Evolutionary conservation across 2,888 invertebrate genomes (phyloP).

Genomic region (Cheilosia scutellata): DNA sequence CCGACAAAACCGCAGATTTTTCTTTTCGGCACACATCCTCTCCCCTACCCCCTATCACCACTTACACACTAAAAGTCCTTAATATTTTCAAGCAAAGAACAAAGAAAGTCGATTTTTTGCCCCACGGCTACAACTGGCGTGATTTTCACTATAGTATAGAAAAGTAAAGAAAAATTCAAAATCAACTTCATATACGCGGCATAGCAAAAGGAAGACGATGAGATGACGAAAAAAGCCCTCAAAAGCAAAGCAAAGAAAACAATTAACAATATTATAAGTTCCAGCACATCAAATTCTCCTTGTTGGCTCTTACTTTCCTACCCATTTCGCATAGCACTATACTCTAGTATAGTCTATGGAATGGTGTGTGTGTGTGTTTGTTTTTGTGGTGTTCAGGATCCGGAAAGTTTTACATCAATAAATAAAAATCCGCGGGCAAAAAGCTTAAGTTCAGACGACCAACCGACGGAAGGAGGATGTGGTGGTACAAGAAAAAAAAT

Average conservation of each 20-base stretch:
- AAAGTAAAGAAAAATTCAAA: slow-evolving; percentile 29
- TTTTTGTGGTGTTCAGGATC: slow-evolving; percentile 46
- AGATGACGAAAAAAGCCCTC: slow-evolving; percentile 5
- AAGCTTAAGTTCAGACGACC: slow-evolving; percentile 49
- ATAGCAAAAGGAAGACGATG: slow-evolving; percentile 4
- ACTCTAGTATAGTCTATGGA: neutral
- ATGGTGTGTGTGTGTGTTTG: neutral
- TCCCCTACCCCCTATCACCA: too few species aligned
- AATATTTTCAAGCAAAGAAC: slow-evolving; percentile 21
- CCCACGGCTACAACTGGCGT: slow-evolving; percentile 42
- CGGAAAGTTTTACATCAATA: slow-evolving; percentile 74
- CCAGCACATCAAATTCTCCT: slow-evolving; percentile 65
- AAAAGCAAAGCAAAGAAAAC: slow-evolving; percentile 57
- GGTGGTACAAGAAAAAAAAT: neutral
- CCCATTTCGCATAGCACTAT: neutral
- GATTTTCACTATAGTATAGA: slow-evolving; percentile 40
- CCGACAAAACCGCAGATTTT: slow-evolving; percentile 67
- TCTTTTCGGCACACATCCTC: slow-evolving; percentile 3
- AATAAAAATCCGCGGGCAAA: slow-evolving; percentile 72
- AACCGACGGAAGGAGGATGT: neutral
- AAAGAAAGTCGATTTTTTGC: slow-evolving; percentile 45
- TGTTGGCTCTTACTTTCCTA: slow-evolving; percentile 50
- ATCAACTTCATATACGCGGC: slow-evolving; percentile 34
- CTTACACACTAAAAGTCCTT: neutral
- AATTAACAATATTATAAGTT: slow-evolving; percentile 75